A percentile compares a stretch with the other conserved stretches of the same genome.
These are phyloP conservation scores for Muscicapa striata DNA, from an alignment of 2,797 vertebrate species.

Conservation along the genomic window DNA sequence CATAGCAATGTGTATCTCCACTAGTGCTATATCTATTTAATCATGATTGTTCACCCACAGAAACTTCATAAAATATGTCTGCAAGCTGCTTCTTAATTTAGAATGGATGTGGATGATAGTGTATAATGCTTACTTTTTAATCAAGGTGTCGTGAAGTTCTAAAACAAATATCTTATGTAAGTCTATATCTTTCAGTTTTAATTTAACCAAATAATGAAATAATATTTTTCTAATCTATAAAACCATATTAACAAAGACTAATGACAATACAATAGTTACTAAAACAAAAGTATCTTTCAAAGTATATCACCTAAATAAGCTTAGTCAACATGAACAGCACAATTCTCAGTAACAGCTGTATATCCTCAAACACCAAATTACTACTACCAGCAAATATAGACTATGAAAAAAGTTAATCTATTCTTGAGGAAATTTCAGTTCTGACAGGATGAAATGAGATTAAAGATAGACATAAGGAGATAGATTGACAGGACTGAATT, in stretches of 20 bases:
- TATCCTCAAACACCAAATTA: background rate
- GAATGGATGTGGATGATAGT: background rate
- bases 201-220: background rate
- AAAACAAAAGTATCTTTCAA: background rate
- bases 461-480: constrained; percentile 27
- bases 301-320: background rate
- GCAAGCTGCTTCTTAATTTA: background rate
- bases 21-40: background rate
- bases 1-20: background rate
- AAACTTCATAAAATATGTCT: background rate
- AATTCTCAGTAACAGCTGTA: background rate
- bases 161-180: background rate
- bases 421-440: background rate
- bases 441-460: constrained; percentile 31
- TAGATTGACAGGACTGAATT: constrained; percentile 9
- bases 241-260: background rate
- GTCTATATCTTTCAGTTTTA: background rate
- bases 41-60: background rate
- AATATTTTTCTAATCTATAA: background rate
- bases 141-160: background rate
- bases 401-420: background rate
- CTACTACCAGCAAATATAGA: background rate
- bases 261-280: background rate
- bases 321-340: background rate
- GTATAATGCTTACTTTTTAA: background rate